Conservation (phyloP, 1,140 invertebrate species). For the Drosophila lacertosa region DNA sequence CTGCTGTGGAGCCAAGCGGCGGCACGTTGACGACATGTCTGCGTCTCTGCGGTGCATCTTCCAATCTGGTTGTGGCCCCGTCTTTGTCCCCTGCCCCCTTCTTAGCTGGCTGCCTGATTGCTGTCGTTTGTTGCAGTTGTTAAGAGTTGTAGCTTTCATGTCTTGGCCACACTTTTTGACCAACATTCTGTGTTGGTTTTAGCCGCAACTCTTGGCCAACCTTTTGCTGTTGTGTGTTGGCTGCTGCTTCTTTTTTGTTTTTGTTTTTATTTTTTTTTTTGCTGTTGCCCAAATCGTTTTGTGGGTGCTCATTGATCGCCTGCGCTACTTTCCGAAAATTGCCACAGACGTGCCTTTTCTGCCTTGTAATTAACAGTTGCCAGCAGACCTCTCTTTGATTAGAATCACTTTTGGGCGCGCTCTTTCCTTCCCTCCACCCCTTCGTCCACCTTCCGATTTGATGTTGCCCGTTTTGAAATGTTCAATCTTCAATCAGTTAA, state of each 20-base stretch:
- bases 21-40: constrained; percentile 77
- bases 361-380: constrained; percentile 78
- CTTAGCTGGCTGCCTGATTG: constrained; percentile 53
- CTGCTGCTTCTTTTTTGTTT: neutral
- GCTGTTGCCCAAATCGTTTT: constrained; percentile 57
- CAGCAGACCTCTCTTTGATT: constrained; percentile 64
- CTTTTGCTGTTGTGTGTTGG: no score
- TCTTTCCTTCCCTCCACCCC: constrained; percentile 20
- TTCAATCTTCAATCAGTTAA: constrained; percentile 26
- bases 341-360: constrained; percentile 63
- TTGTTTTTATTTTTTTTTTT: constrained; percentile 5
- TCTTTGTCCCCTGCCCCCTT: neutral
- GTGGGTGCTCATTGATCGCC: constrained; percentile 68
- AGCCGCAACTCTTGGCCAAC: constrained; percentile 1
- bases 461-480: constrained; percentile 30
- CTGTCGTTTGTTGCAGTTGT: constrained; percentile 80
- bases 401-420: constrained; percentile 78
- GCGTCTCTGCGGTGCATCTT: constrained; percentile 55
- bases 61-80: constrained; percentile 40
- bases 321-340: constrained; percentile 79
- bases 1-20: constrained; percentile 35
- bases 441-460: constrained; percentile 16
- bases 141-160: constrained; percentile 83
- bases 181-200: constrained; percentile 78
- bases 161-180: constrained; percentile 83